Evolutionary conservation across 2,888 invertebrate species (phyloP).

Genomic region (Cylindroiulus punctatus): DNA sequence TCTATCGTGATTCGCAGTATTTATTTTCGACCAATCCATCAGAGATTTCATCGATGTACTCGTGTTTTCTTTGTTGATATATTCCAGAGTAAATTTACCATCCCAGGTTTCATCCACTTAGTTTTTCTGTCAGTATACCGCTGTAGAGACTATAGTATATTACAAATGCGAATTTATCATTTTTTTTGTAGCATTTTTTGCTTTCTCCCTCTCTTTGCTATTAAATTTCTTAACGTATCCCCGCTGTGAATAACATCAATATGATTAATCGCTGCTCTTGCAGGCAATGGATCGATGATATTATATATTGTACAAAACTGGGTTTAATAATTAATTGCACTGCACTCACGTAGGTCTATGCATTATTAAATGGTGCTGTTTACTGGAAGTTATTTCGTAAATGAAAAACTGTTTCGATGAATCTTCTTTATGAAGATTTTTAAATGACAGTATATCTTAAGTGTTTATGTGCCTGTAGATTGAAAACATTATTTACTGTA

Average conservation of each 20-base stretch:
- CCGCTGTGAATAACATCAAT: not conserved
- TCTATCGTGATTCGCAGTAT: too few species aligned
- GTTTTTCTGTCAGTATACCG: not conserved
- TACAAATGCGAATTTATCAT: not conserved
- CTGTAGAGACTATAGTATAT: not conserved
- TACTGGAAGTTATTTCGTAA: not conserved
- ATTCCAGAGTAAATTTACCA: not conserved
- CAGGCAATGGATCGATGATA: not conserved
- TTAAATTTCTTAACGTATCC: not conserved
- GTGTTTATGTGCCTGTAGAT: too few species aligned
- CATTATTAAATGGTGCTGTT: not conserved
- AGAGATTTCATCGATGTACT: not conserved
- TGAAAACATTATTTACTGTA: too few species aligned
- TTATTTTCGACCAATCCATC: not conserved
- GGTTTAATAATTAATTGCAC: constrained; percentile 1
- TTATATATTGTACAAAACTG: not conserved
- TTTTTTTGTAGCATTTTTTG: not conserved
- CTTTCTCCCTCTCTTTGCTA: not conserved
- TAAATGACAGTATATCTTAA: too few species aligned
- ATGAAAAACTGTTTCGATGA: not conserved
- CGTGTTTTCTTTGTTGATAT: not conserved
- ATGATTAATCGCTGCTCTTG: not conserved
- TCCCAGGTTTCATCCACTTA: not conserved
- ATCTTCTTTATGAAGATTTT: not conserved
- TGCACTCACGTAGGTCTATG: constrained; percentile 7